Evolutionary conservation across 2,888 invertebrate genomes (phyloP).

Genomic region (Ernsta delagoae): DNA sequence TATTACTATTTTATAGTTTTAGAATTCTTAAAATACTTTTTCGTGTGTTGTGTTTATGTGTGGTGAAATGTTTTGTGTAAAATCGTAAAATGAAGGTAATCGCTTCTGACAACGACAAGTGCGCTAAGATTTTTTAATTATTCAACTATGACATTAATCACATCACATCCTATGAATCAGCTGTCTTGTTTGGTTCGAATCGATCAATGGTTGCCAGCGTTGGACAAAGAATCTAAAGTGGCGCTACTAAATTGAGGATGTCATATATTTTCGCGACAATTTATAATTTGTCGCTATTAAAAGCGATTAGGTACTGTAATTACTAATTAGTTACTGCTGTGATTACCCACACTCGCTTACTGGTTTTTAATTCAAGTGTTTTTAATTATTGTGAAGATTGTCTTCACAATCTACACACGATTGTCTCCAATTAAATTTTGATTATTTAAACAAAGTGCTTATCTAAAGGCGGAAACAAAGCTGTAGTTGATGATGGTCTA

Average conservation of each 20-base stretch:
- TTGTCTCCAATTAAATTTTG: no score
- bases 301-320: neutral
- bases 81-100: no score
- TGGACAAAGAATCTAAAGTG: conserved; percentile 8
- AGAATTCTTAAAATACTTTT: no score
- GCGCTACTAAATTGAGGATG: conserved; percentile 8
- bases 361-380: conserved; percentile 6
- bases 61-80: no score
- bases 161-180: conserved; percentile 10
- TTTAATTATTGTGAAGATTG: neutral
- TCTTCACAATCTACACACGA: neutral
- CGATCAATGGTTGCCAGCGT: neutral
- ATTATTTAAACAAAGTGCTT: no score
- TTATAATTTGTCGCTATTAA: neutral
- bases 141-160: neutral
- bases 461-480: no score
- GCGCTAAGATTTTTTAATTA: neutral
- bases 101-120: neutral
- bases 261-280: conserved; percentile 20
- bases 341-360: conserved; percentile 14
- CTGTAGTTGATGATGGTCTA: neutral
- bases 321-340: neutral
- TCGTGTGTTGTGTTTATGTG: no score
- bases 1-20: no score
- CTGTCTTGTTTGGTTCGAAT: neutral